Base-by-base conservation (phyloP, 2,113 vertebrate genomes). In the Struthidea cinerea region DNA sequence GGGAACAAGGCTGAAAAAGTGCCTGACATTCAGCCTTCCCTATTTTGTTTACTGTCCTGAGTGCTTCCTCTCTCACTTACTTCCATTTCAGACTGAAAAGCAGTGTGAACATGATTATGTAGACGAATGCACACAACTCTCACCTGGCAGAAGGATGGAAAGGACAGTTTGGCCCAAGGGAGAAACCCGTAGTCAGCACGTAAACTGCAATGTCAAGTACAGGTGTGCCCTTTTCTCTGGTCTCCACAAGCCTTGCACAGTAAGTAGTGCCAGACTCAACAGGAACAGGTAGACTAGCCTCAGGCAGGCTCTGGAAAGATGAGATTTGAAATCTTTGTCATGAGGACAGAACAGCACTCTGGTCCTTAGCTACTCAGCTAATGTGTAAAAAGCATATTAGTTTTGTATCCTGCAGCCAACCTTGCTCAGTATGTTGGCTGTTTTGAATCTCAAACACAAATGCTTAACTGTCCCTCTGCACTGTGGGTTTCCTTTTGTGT, bases 361-460 rank as follows among this genome's bases (percentile, higher is more conserved):
- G 67, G 79, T 95, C 71, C 80, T 92, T 90, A 83, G 67, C 75
- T 86, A 49, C 75, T 88, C 63, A 80, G 63, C 50, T 95, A 80
- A 88, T 30, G 33, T 8, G 9, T 52, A 70, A 59, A 88, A 95
- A 77, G 46, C 16, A 1, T 59, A 57, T 47, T 73, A 70, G 67
- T 57, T 88, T 77, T 63, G 50, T 55, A 42, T 88, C 59, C 90
- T 88, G 90, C 88, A 90, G 86, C 33, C 76, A 89, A 0, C 52
- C 84, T 70, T 47, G 49, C 88, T 76, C 83, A 33, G 80, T 75
- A 14, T 70, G 89, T 71, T 39, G 50, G 55, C 71, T 84, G 80
- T 18, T 95, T 57, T 17, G 84, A 53, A 70, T 47, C 87, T 92
- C 77, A 59, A 81, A 60, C 79, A 92, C 27, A 64, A 90, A 68